Evolutionary conservation across 2,888 invertebrate genomes (phyloP).

Genomic region (Polyommatus icarus): DNA sequence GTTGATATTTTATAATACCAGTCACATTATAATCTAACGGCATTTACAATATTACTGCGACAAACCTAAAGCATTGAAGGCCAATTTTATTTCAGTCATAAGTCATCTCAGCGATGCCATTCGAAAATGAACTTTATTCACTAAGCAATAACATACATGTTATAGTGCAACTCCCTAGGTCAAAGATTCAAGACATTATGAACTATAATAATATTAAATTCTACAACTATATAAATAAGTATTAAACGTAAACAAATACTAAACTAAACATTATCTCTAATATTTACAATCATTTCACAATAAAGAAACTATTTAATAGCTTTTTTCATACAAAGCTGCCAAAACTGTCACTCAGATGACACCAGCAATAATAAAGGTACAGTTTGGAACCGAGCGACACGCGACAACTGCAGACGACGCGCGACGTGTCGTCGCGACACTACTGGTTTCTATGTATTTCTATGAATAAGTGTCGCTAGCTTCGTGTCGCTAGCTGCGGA

Average conservation of each 20-base stretch:
- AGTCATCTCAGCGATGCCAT: neutral
- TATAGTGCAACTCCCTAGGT: neutral
- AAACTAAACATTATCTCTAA: neutral
- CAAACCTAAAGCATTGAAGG: neutral
- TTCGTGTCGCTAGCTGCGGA: too few relatives aligned
- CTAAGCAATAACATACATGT: neutral
- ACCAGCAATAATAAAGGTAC: too few relatives aligned
- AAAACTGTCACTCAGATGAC: too few relatives aligned
- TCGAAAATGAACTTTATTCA: neutral
- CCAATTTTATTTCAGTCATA: neutral
- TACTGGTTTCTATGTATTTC: too few relatives aligned
- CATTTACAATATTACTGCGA: neutral
- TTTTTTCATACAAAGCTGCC: too few relatives aligned
- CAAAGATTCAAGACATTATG: constrained; percentile 3
- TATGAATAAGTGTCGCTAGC: too few relatives aligned
- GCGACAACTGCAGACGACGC: too few relatives aligned
- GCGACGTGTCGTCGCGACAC: too few relatives aligned
- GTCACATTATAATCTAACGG: neutral
- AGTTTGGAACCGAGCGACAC: too few relatives aligned
- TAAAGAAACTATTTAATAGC: constrained; percentile 20
- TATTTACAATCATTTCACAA: neutral
- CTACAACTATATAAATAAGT: constrained; percentile 29
- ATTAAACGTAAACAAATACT: constrained; percentile 9
- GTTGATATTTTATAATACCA: neutral
- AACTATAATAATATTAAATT: neutral